These are phyloP conservation scores for Columba janthina DNA, from an alignment of 2,113 vertebrate species.

Conservation along the genomic window DNA sequence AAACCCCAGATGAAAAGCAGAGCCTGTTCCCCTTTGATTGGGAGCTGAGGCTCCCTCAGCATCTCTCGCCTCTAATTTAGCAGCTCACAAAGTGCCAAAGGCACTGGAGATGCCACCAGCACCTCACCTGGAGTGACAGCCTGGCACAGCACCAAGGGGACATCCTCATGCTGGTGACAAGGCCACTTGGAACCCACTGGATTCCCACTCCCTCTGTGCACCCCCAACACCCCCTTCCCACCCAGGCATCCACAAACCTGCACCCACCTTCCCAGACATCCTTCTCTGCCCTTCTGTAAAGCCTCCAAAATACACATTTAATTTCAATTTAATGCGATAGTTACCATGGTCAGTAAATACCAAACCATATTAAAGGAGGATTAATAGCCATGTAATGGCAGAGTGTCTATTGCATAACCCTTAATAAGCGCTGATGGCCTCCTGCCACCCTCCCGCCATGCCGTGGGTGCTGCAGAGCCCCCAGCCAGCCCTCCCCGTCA, in stretches of 20 bases:
- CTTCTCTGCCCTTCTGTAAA: neutral
- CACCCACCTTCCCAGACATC: neutral
- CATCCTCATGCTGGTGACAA: neutral
- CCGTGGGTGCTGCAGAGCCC: neutral
- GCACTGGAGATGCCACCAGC: neutral
- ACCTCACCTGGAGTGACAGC: neutral
- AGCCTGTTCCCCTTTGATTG: constrained; percentile 18
- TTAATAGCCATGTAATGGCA: neutral
- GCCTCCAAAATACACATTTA: neutral
- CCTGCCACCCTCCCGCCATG: neutral
- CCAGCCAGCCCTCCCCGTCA: neutral
- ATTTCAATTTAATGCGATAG: neutral
- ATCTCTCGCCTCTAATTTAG: neutral
- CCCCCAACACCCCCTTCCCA: neutral
- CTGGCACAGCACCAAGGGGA: neutral
- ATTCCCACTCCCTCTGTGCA: neutral
- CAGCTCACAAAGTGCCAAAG: neutral
- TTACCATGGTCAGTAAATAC: neutral
- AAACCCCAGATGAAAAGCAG: neutral
- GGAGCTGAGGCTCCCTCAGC: neutral
- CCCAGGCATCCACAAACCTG: neutral
- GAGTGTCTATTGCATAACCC: neutral
- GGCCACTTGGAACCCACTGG: neutral
- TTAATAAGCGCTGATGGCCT: neutral
- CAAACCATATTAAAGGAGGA: neutral